Conservation (phyloP, 2,113 vertebrate species). For the Sceloporus tristichus region DNA sequence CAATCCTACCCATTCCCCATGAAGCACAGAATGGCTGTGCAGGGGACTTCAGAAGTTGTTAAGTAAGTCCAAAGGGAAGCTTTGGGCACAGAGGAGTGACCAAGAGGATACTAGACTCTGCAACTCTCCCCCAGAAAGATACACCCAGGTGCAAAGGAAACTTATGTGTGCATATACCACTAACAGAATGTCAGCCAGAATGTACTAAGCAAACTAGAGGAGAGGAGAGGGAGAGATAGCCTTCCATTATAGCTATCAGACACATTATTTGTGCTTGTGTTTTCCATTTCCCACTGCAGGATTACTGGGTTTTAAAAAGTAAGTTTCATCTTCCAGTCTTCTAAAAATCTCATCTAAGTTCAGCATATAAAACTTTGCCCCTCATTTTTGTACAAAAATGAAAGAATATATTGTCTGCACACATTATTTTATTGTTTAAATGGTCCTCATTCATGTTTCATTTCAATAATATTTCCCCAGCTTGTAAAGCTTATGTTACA, state of each 20-base stretch:
- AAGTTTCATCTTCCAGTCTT: slow-evolving; percentile 55
- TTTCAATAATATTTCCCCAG: slow-evolving; percentile 88
- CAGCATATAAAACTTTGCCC: slow-evolving; percentile 74
- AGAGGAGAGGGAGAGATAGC: not conserved
- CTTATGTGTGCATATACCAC: not conserved
- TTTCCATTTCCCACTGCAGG: slow-evolving; percentile 57
- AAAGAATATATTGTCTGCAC: slow-evolving; percentile 83
- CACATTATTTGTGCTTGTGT: slow-evolving; percentile 42
- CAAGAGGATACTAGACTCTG: no score
- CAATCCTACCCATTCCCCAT: no score
- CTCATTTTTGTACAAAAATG: slow-evolving; percentile 77
- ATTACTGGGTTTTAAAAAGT: slow-evolving; percentile 60
- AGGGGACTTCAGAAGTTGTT: no score
- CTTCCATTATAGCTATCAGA: slow-evolving; percentile 32
- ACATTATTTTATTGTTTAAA: slow-evolving; percentile 87
- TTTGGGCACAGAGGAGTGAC: no score
- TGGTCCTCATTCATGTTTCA: slow-evolving; percentile 86
- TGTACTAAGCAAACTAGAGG: slow-evolving; percentile 25
- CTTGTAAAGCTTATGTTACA: slow-evolving; percentile 88
- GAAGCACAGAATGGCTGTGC: no score
- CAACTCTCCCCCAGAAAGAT: no score
- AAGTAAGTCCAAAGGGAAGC: no score
- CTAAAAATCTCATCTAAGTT: slow-evolving; percentile 73
- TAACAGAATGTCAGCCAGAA: not conserved
- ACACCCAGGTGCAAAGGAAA: not conserved